Base-by-base conservation (phyloP, 2,113 vertebrate genomes). In the Ceuthmochares aereus region DNA sequence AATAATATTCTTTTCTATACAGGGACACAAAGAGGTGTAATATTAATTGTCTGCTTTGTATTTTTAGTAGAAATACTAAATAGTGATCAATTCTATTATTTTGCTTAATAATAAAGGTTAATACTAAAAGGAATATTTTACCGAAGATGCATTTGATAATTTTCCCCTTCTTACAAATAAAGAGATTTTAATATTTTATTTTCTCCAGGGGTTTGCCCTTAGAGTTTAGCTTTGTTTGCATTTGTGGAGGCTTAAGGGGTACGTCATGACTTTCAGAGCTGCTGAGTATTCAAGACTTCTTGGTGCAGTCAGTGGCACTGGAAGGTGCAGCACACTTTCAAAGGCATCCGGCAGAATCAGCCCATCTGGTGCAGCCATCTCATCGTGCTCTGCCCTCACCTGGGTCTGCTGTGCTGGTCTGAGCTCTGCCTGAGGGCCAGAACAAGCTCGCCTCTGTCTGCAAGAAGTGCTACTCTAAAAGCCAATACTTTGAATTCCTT, bases 381-480 rank as follows among this genome's bases (percentile, higher is more conserved):
- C 11, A 37, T 22, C 16, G 14, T 0, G 0, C 22, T 52, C 20
- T 0, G 5, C 45, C 36, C 40, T 70, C 0, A 0, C 10, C 14
- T 10, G 49, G 4, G 5, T 60, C 23, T 64, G 15, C 40, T 21
- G 37, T 5, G 5, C 30, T 74, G 25, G 11, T 2, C 29, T 45
- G 68, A 59, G n/a, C n/a, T 70, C 29, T 73, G 15, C 26, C 18
- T 0, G 0, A 8, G 0, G 23, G 23, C 43, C 45, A 43, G 23
- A 66, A 58, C 12, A 40, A 85, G 18, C 12, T 72, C 12, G 4
- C 21, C 34, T 69, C 59, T 45, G 27, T 78, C 87, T 89, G 59
- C 60, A n/a, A 49, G 55, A 80, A 84, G 60, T 62, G 59, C 55
- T 81, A 22, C 76, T 91, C 2, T 0, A 74, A 66, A 90, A 68